phyloP scores from a whole-genome alignment of 2,888 invertebrate species.

The Erebia ligea region DNA sequence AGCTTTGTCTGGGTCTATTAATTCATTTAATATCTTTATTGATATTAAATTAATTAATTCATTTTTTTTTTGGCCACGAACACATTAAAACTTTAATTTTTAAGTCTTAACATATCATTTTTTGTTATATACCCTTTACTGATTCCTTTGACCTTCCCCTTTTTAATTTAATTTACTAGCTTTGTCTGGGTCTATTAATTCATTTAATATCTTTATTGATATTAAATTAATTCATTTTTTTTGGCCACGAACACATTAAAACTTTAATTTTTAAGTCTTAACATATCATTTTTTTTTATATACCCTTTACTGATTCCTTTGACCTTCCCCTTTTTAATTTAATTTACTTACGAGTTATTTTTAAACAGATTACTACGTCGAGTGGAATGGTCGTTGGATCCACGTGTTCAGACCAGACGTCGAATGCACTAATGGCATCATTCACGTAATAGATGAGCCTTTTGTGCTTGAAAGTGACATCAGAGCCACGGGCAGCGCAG shows the following conservation, averaged over 20 bases:
- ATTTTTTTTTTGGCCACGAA: no score
- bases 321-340: not conserved
- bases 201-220: no score
- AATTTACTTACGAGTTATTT: conserved; percentile 7
- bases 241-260: no score
- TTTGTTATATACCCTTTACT: not conserved
- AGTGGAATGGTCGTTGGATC: conserved; percentile 93
- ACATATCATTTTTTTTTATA: no score
- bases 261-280: no score
- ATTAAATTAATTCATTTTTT: no score
- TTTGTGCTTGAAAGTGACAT: conserved; percentile 93
- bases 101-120: no score
- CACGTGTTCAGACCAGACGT: conserved; percentile 95
- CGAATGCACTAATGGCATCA: conserved; percentile 97
- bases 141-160: not conserved
- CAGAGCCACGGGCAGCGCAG: conserved; percentile 84
- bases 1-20: no score
- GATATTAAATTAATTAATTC: no score
- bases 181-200: no score
- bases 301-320: not conserved
- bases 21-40: no score
- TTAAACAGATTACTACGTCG: conserved; percentile 89
- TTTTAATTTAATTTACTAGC: conserved; percentile 8
- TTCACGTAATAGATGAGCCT: conserved; percentile 96
- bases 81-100: no score